Evolutionary conservation across 2,888 invertebrate species (phyloP).

Genomic region (Leptarthrus brevirostris): DNA sequence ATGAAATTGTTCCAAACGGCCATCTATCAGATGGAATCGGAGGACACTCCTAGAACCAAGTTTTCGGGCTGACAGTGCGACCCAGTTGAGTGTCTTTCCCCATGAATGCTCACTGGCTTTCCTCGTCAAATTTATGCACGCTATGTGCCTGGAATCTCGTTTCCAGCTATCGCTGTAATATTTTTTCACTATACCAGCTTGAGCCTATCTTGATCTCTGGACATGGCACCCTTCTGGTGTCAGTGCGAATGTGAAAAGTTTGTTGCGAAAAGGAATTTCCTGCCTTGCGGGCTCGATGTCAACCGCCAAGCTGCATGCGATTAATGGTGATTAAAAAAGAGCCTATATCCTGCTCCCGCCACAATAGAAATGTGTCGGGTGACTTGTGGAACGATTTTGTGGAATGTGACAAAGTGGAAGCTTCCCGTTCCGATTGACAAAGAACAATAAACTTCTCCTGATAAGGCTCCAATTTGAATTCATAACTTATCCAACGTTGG

Average conservation of each 20-base stretch:
- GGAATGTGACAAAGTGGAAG: conserved; percentile 17
- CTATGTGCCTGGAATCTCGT: conserved; percentile 12
- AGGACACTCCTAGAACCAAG: conserved; percentile 43
- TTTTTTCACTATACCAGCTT: conserved; percentile 5
- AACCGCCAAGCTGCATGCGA: conserved; percentile 23
- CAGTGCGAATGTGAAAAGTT: conserved; percentile 36
- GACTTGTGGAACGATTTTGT: not conserved
- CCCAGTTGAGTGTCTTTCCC: conserved; percentile 5
- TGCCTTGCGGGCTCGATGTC: conserved; percentile 9
- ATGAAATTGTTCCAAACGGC: conserved; percentile 37
- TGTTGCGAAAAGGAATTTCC: conserved; percentile 49
- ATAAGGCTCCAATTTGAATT: conserved; percentile 32
- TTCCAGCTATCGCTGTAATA: not conserved
- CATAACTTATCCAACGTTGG: conserved; percentile 1
- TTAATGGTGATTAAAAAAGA: conserved; percentile 35
- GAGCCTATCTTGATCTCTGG: conserved; percentile 23
- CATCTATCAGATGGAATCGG: conserved; percentile 44
- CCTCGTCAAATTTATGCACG: not conserved
- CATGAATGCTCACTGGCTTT: conserved; percentile 25
- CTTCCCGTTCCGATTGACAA: conserved; percentile 16
- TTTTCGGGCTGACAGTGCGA: conserved; percentile 20
- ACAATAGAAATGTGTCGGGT: conserved; percentile 14
- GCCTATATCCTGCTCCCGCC: conserved; percentile 18
- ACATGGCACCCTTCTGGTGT: conserved; percentile 41
- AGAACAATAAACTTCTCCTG: conserved; percentile 7